Evolutionary conservation across 2,888 invertebrate species (phyloP).

Genomic region (Actias luna): DNA sequence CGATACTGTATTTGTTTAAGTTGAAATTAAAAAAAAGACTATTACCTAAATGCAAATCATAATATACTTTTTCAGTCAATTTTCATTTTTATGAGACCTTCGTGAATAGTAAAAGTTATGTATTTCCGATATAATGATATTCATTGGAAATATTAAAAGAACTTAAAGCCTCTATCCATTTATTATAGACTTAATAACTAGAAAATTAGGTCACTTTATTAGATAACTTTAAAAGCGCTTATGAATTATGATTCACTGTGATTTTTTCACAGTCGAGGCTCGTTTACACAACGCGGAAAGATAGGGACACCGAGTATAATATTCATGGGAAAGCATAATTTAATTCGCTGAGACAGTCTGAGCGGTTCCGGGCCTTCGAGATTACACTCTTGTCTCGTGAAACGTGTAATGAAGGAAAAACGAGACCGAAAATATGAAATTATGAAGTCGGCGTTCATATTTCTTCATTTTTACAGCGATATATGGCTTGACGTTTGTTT

Average conservation of each 20-base stretch:
- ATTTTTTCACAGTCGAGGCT: conserved; percentile 50
- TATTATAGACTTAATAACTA: neutral
- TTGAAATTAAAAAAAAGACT: no score
- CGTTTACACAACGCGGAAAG: conserved; percentile 60
- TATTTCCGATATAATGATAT: neutral
- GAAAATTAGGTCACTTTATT: conserved; percentile 11
- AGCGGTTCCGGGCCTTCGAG: conserved; percentile 48
- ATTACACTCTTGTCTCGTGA: conserved; percentile 68
- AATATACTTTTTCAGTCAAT: no score
- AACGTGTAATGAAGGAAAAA: conserved; percentile 70
- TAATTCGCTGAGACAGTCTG: conserved; percentile 68
- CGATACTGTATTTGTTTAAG: no score
- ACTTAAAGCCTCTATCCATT: neutral
- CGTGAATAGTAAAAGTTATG: no score
- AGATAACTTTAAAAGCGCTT: conserved; percentile 23
- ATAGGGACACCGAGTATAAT: conserved; percentile 72
- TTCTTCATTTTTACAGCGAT: conserved; percentile 45
- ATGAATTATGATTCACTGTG: conserved; percentile 55
- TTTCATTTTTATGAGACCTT: no score
- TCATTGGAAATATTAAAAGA: neutral
- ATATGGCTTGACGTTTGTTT: conserved; percentile 18
- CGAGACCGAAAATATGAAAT: conserved; percentile 63
- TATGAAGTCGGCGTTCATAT: conserved; percentile 58
- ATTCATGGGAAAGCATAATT: conserved; percentile 79
- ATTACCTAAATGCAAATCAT: no score